phyloP scores from a whole-genome alignment of 2,888 invertebrate species.

The Drosophila colorata region DNA sequence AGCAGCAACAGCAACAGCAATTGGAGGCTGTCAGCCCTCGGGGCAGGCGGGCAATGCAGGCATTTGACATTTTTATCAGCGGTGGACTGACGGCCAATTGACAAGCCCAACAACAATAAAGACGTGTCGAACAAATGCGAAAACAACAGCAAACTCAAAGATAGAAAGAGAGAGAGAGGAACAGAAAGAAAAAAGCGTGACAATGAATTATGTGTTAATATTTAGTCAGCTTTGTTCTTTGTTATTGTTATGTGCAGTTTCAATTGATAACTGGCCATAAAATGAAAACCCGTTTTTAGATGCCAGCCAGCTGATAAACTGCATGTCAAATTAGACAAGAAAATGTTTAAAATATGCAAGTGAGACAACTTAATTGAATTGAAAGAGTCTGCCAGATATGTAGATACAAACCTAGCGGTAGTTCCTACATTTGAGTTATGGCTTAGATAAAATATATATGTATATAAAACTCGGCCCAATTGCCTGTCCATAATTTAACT shows the following conservation, averaged over 20 bases:
- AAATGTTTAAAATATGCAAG: constrained; percentile 48
- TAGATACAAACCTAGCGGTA: constrained; percentile 25
- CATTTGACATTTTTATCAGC: constrained; percentile 59
- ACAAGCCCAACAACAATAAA: constrained; percentile 45
- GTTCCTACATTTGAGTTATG: constrained; percentile 29
- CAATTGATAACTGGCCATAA: constrained; percentile 18
- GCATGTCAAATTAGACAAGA: constrained; percentile 52
- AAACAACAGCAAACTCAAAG: constrained; percentile 24
- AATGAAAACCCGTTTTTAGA: constrained; percentile 53
- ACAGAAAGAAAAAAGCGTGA: constrained; percentile 2
- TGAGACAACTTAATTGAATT: constrained; percentile 50
- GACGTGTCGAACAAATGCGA: constrained; percentile 52
- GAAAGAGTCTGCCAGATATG: neutral
- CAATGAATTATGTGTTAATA: constrained; percentile 45
- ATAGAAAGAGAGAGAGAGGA: constrained; percentile 1
- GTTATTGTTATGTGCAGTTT: constrained; percentile 32
- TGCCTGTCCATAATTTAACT: constrained; percentile 45
- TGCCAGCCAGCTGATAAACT: constrained; percentile 51
- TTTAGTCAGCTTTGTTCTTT: constrained; percentile 32
- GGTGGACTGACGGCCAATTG: constrained; percentile 39
- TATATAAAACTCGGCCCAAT: constrained; percentile 1
- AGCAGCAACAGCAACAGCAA: constrained; percentile 19
- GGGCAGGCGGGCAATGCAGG: constrained; percentile 39
- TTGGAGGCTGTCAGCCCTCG: constrained; percentile 47
- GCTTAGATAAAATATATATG: constrained; percentile 9